Base-by-base conservation (phyloP, 2,888 invertebrate species). In the Celastrina argiolus region DNA sequence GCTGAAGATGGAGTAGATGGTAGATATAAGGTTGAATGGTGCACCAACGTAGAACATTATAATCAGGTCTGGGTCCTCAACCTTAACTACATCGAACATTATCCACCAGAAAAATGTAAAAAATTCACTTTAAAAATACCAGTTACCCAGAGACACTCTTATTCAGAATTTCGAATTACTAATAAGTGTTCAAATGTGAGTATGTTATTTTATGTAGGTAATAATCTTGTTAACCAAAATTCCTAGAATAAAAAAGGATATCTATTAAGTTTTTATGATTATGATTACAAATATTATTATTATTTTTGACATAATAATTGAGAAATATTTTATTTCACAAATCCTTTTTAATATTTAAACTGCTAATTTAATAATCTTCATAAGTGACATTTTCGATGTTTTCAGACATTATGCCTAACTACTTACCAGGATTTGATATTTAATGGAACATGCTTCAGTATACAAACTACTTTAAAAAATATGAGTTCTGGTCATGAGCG, bases 401-500 rank as follows among this genome's bases (percentile, higher is more conserved):
- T 71, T 2, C 78, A 87, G 87, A 76, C 51, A 26, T 26, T 82
- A 0, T 88, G 88, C 67, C 72, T 84, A 26, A 73, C 76, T 0
- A 76, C 75, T 18, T 68, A 72, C 16, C 68, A 87, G 69, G 87
- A 88, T 66, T 72, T 85, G 41, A 76, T 87, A 71, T 87, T 81
- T 69, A 74, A 73, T 34, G 74, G 76, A 1, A 70, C 71, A 18
- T 86, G 85, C 71, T 88, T 86, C 69, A 66, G 66, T 5, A 66
- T 87, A 14, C 67, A 73, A 63, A 82, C 72, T 58, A 22, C 67
- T 41, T 67, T 73, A 51, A 28, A 51, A 39, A 61, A 7, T 39
- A 39, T 18, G 14, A 18, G 18, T 22, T 12, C 51, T 18, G 12
- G 34, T 7, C 18, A 16, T 39, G 12, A 61, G 14, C 18, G 3